Percentiles rank a stretch among this genome's conserved stretches.
phyloP scores from a whole-genome alignment of 2,113 vertebrate species.

The Hyaena hyaena region DNA sequence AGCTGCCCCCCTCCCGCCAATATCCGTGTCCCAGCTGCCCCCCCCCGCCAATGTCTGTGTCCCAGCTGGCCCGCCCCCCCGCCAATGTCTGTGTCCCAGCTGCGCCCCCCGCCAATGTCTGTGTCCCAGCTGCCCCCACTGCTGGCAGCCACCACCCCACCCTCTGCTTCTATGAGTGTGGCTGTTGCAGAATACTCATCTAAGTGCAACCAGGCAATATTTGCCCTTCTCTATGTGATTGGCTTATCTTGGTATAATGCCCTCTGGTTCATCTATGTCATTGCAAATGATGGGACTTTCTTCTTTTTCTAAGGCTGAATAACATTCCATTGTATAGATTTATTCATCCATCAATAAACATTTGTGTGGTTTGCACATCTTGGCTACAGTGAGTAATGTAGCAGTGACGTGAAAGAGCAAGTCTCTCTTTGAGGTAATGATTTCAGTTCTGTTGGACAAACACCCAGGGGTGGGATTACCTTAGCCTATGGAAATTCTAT shows the following conservation, averaged over 20 bases:
- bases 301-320: not conserved
- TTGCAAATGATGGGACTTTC: not conserved
- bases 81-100: too few relatives aligned
- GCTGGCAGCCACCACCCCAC: not conserved
- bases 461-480: not conserved
- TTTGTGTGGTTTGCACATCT: too few relatives aligned
- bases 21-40: too few relatives aligned
- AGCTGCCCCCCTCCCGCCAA: too few relatives aligned
- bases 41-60: too few relatives aligned
- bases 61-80: too few relatives aligned
- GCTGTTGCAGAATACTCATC: accelerated
- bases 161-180: not conserved
- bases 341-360: too few relatives aligned
- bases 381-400: too few relatives aligned
- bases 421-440: not conserved
- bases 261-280: not conserved
- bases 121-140: not conserved
- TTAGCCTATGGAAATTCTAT: not conserved
- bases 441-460: not conserved
- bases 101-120: too few relatives aligned
- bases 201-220: accelerated
- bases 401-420: not conserved
- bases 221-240: accelerated
- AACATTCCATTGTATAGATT: accelerated
- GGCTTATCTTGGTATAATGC: not conserved